These are phyloP conservation scores for Mus spretus DNA, from an alignment of 2,797 vertebrate genomes.

Conservation along the genomic window DNA sequence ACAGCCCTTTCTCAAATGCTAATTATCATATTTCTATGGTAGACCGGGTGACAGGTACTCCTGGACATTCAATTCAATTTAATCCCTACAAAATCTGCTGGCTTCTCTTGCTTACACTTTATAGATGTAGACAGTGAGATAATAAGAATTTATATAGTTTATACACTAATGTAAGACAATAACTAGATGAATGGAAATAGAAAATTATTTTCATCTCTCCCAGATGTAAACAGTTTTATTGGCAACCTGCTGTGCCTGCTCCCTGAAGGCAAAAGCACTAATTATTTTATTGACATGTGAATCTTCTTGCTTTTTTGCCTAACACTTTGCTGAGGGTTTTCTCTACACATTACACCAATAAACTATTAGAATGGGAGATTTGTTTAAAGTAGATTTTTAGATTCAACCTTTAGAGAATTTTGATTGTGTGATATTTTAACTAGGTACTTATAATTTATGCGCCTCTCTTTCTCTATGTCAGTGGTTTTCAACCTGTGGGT, in stretches of 20 bases:
- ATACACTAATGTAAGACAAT: not conserved
- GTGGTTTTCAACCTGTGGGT: not conserved
- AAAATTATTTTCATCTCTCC: slow-evolving; percentile 16
- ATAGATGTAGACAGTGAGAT: not conserved
- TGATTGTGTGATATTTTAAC: not conserved
- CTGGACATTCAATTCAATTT: not conserved
- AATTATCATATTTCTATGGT: not conserved
- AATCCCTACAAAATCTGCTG: not conserved
- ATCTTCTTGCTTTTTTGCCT: not conserved
- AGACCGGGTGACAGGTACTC: not conserved
- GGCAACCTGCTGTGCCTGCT: not conserved
- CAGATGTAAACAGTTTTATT: not conserved
- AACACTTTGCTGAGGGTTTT: not conserved
- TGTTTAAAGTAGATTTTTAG: slow-evolving; percentile 15
- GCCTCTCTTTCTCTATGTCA: not conserved
- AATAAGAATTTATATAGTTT: slow-evolving; percentile 8
- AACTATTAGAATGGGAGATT: not conserved
- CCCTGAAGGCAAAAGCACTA: not conserved
- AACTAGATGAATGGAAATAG: not conserved
- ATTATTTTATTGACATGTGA: not conserved
- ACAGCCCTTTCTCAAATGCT: not conserved
- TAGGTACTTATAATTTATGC: slow-evolving; percentile 20
- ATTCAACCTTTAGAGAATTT: not conserved
- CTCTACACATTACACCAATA: not conserved
- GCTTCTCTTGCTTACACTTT: not conserved